A percentile compares a stretch with the other conserved stretches of the same genome.
phyloP scores from a whole-genome alignment of 2,888 invertebrate genomes.

The Xylophagus ater region DNA sequence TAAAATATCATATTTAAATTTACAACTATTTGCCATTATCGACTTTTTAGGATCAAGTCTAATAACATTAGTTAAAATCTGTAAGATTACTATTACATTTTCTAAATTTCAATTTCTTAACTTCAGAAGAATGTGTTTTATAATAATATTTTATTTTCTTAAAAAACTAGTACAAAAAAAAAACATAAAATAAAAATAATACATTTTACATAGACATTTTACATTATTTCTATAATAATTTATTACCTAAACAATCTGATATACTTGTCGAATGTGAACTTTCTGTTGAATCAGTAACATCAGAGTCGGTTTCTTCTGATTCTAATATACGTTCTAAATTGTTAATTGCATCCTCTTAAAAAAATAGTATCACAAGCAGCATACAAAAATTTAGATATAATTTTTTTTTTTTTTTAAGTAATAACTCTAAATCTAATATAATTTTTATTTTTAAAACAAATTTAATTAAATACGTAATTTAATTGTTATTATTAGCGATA shows the following conservation, averaged over 20 bases:
- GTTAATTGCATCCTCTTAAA: slow-evolving; percentile 19
- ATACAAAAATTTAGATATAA: background rate
- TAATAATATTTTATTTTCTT: too few relatives aligned
- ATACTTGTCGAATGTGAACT: slow-evolving; percentile 38
- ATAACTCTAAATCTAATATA: slow-evolving; percentile 3
- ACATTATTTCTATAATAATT: too few relatives aligned
- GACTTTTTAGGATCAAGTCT: too few relatives aligned
- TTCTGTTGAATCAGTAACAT: slow-evolving; percentile 40
- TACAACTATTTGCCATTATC: too few relatives aligned
- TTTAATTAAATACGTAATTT: slow-evolving; percentile 7
- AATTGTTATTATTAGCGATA: slow-evolving; percentile 1
- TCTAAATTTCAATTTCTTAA: too few relatives aligned
- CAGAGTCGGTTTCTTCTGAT: slow-evolving; percentile 45
- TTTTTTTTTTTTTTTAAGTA: slow-evolving; percentile 4
- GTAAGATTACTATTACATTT: too few relatives aligned
- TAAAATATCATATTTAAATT: too few relatives aligned
- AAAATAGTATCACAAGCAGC: background rate
- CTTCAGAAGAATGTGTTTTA: too few relatives aligned
- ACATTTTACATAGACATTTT: too few relatives aligned
- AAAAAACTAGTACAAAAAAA: too few relatives aligned
- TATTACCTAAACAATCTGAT: slow-evolving; percentile 31
- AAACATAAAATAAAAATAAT: too few relatives aligned
- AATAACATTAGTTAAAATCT: too few relatives aligned
- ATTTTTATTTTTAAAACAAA: slow-evolving; percentile 2
- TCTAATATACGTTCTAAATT: slow-evolving; percentile 35